Base-by-base conservation (phyloP, 2,113 vertebrate genomes). In the Eira barbara region DNA sequence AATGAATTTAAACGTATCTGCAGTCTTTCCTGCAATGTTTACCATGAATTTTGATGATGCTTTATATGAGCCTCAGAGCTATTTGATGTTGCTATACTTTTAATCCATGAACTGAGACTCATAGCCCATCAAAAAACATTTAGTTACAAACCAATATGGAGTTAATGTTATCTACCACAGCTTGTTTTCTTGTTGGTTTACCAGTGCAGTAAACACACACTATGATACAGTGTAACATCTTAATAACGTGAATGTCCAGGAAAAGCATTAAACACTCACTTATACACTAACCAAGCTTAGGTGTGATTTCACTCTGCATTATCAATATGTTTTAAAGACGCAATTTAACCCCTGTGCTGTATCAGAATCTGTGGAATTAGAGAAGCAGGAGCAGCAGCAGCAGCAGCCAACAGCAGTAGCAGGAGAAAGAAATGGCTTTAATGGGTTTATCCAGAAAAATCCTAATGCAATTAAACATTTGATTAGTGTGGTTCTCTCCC, bases 41-140 rank as follows among this genome's bases (percentile, higher is more conserved):
- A 57, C 89, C 52, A 95, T 63, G 10, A 97, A 96, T 96, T 96
- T 78, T 98, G 87, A 90, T 76, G n/a, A 52, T 95, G 11, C 9
- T 71, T 97, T 49, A 57, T 59, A 94, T 94, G 55, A 84, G 21
- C 23, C 3, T 91, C 42, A 93, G 73, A 93, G 45, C 65, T 93
- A 90, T 84, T 93, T 97, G 21, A 79, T 93, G 7, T 27, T 57
- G 29, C 6, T 57, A 25, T 61, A 34, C 1, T 85, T 95, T 74
- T 94, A 81, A 85, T 98, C 29, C 11, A 45, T 73, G 74, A 92
- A 94, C 13, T 61, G 8, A 89, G 47, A 82, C 39, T 59, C 18
- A 74, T 15, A 79, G 12, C 15, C 78, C 14, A 95, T 93, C 36
- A 81, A 63, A 96, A 92, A 92, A 14, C 20, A 71, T 84, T 95